These are phyloP conservation scores for Pollachius pollachius DNA, from an alignment of 2,113 vertebrate genomes.

Conservation along the genomic window DNA sequence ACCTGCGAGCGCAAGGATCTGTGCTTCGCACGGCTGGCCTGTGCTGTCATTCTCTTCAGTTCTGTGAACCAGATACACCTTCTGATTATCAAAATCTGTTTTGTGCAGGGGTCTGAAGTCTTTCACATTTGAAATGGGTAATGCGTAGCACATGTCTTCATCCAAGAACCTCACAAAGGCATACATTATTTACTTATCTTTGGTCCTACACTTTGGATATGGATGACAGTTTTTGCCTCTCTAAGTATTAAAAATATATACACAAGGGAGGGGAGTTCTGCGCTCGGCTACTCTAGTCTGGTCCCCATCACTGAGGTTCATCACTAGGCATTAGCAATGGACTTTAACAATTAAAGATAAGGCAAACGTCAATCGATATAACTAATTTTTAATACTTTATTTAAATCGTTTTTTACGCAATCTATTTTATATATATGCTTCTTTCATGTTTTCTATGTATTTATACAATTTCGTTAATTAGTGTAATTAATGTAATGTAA, in stretches of 20 bases:
- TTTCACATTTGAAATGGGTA: constrained; percentile 86
- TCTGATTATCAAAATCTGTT: constrained; percentile 94
- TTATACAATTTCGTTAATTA: no score
- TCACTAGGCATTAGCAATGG: constrained; percentile 63
- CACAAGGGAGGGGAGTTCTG: constrained; percentile 74
- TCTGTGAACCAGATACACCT: constrained; percentile 93
- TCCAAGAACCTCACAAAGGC: constrained; percentile 95
- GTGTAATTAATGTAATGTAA: no score
- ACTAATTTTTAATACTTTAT: background rate
- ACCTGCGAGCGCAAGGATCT: constrained; percentile 97
- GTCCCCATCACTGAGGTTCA: constrained; percentile 58
- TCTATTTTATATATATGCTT: no score
- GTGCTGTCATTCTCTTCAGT: constrained; percentile 66
- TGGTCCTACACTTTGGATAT: constrained; percentile 77
- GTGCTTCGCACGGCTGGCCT: constrained; percentile 88
- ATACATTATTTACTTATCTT: constrained; percentile 83
- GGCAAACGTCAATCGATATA: background rate
- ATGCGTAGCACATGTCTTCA: constrained; percentile 93
- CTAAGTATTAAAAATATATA: constrained; percentile 76
- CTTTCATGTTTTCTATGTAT: no score
- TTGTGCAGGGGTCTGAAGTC: constrained; percentile 88
- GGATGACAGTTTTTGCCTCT: constrained; percentile 74
- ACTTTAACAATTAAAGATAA: constrained; percentile 13
- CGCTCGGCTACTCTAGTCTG: constrained; percentile 81
- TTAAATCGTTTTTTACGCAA: constrained; percentile 26